Evolutionary conservation across 2,113 vertebrate genomes (phyloP), one percentile per base, ranked within the genome.

Genomic region (Merops nubicus): DNA sequence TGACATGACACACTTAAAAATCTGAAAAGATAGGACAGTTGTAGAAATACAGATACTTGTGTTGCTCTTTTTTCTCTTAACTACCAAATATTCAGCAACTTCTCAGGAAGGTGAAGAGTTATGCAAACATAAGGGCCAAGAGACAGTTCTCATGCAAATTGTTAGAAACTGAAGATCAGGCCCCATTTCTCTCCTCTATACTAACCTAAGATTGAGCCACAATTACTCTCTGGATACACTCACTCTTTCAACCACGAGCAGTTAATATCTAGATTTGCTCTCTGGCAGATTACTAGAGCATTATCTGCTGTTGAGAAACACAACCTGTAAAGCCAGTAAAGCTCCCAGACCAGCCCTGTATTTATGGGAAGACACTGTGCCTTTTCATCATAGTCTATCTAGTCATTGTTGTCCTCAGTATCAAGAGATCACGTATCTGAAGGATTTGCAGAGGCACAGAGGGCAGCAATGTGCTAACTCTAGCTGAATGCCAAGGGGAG

Each of bases 1-100:
- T 56, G 23, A 94, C 34, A 96, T 40, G 54, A 77, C 85, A 86
- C 80, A 87, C 45, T 91, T 91, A 67, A 96, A 92, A 88, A 92
- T 12, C 50, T 86, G n/a, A 74, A 67, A 89, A 90, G 59, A 77
- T 6, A 53, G 54, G 34, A 65, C n/a, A 63, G 45, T 51, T 70
- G 69, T 4, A 97, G 79, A 95, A 43, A 81, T 84, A 94, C 60
- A 40, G 64, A 72, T 34, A 90, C 47, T 93, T 84, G 43, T 63
- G 72, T 48, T 78, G 33, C 22, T 65, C 17, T 42, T 40, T 23
- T 29, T 43, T 5, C 36, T 73, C 50, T 77, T 12, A 67, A 54
- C 38, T 64, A 75, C 22, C 48, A 85, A 72, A 85, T 40, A 89
- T 45, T 72, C 25, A 78, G 42, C 51, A 70, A 56, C 42, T 81